Percentiles rank a stretch among this genome's conserved stretches.
Conservation (phyloP, 2,797 vertebrate species). For the Amniataba percoides region DNA sequence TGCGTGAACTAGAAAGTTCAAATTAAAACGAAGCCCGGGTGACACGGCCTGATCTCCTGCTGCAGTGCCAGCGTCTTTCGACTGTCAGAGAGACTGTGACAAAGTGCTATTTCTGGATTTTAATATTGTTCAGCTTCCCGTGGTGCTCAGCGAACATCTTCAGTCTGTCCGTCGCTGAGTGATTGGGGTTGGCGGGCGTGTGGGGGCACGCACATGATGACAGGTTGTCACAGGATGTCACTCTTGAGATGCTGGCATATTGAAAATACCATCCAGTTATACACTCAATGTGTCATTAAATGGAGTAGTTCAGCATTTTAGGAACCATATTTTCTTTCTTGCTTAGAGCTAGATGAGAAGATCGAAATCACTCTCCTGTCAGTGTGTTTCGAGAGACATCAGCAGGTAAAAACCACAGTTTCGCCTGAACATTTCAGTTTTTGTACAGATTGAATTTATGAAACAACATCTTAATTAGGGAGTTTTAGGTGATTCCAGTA, state of each 20-base stretch:
- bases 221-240: conserved; percentile 24
- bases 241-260: conserved; percentile 13
- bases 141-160: conserved; percentile 37
- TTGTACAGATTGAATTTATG: too few species aligned
- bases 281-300: neutral
- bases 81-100: conserved; percentile 52
- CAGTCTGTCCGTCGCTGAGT: conserved; percentile 15
- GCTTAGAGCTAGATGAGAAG: neutral
- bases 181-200: conserved; percentile 8
- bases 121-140: conserved; percentile 43
- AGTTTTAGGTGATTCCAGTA: neutral
- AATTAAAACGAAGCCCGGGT: conserved; percentile 28
- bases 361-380: neutral
- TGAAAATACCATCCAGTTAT: conserved; percentile 7
- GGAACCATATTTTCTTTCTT: neutral
- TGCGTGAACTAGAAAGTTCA: conserved; percentile 18
- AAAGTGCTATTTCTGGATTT: conserved; percentile 56
- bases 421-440: neutral
- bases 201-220: conserved; percentile 7
- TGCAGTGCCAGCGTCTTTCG: conserved; percentile 25
- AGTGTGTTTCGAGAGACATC: neutral
- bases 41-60: conserved; percentile 39
- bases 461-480: neutral
- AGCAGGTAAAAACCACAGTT: neutral
- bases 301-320: neutral